These are phyloP conservation scores for Lithophane socia DNA, from an alignment of 2,888 invertebrate genomes.

Conservation along the genomic window DNA sequence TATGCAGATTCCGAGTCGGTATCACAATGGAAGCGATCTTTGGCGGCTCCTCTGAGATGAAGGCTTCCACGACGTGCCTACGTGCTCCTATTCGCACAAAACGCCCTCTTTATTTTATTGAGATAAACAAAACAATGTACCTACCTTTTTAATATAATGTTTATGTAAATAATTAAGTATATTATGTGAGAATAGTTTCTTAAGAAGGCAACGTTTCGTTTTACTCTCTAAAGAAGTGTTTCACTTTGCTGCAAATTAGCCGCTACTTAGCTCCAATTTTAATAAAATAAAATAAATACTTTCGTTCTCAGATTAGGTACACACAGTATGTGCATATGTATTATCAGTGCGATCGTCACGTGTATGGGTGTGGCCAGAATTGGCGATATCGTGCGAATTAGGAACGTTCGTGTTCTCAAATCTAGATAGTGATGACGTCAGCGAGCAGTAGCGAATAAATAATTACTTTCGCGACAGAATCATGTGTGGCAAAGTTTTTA, in stretches of 20 bases:
- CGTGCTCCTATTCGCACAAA: constrained; percentile 66
- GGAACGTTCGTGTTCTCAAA: constrained; percentile 14
- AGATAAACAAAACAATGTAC: constrained; percentile 65
- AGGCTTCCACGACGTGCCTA: constrained; percentile 66
- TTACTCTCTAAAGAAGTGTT: not conserved
- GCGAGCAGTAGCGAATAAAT: not conserved
- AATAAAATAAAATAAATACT: constrained; percentile 11
- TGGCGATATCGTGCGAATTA: constrained; percentile 39
- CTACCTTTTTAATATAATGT: constrained; percentile 19
- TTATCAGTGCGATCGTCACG: constrained; percentile 42
- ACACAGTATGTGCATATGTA: constrained; percentile 8
- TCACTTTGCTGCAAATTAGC: not conserved
- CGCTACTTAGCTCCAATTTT: not conserved
- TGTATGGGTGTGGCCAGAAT: constrained; percentile 52
- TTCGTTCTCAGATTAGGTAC: constrained; percentile 3
- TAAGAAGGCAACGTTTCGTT: not conserved
- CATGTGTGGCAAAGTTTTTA: not conserved
- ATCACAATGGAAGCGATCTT: constrained; percentile 86
- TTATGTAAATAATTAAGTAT: not conserved
- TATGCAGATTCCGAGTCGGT: constrained; percentile 86
- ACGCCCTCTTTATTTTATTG: constrained; percentile 70
- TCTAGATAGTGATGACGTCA: constrained; percentile 44
- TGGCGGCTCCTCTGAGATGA: constrained; percentile 76
- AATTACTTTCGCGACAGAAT: constrained; percentile 8
- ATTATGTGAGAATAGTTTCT: not conserved